These are phyloP conservation scores for Drosophila percnosoma DNA, from an alignment of 2,888 invertebrate genomes.

Conservation along the genomic window DNA sequence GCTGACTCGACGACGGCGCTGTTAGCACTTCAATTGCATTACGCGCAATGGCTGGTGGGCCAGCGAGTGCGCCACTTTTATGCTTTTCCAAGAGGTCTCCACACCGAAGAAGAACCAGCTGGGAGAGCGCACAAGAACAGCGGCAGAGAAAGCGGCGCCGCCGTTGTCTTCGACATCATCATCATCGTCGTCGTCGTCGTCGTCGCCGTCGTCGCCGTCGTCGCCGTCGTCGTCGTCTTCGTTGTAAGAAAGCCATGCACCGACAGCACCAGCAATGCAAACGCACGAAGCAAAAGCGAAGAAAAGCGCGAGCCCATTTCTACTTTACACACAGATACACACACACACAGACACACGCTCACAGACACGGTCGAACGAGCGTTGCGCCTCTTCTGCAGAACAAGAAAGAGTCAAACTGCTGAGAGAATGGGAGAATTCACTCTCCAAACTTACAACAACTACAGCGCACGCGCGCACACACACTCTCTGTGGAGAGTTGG, in stretches of 20 bases:
- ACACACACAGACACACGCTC: constrained; percentile 13
- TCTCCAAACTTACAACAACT: constrained; percentile 61
- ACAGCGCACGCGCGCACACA: constrained; percentile 34
- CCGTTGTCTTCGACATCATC: constrained; percentile 13
- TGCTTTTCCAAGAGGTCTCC: constrained; percentile 84
- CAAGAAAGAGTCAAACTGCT: constrained; percentile 50
- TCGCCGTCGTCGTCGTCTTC: constrained; percentile 14
- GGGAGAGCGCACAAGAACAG: constrained; percentile 59
- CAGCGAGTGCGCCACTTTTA: constrained; percentile 85
- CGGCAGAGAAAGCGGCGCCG: constrained; percentile 63
- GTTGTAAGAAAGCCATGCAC: constrained; percentile 53
- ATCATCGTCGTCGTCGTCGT: constrained; percentile 4
- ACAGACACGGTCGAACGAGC: constrained; percentile 51
- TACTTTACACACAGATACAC: constrained; percentile 53
- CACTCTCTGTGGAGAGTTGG: constrained; percentile 54
- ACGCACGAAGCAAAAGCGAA: constrained; percentile 60
- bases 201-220: constrained; percentile 18
- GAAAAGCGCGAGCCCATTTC: constrained; percentile 76
- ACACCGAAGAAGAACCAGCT: constrained; percentile 58
- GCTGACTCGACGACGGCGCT: constrained; percentile 76
- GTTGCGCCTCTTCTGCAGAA: constrained; percentile 52
- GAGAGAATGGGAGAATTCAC: constrained; percentile 53
- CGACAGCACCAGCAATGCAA: constrained; percentile 43
- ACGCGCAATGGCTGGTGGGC: constrained; percentile 86
- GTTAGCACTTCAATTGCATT: constrained; percentile 85